Conservation (phyloP, 2,113 vertebrate genomes). For the Entosphenus tridentatus region DNA sequence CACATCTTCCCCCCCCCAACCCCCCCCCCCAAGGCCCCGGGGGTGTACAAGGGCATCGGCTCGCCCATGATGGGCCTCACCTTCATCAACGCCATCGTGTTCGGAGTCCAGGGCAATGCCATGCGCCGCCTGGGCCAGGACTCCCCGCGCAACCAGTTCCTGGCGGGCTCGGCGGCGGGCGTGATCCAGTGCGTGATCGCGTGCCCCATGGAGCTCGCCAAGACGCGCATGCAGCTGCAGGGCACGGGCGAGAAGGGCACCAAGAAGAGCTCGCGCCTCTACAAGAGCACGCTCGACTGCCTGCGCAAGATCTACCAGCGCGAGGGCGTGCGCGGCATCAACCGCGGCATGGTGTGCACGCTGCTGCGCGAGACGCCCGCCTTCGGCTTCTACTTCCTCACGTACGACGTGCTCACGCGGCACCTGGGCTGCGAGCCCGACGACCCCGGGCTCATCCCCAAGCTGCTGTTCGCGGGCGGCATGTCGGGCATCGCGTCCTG, state of each 20-base stretch:
- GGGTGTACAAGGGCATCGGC: conserved; percentile 84
- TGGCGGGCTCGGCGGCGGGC: conserved; percentile 63
- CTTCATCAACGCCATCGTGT: conserved; percentile 91
- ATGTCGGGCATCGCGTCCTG: conserved; percentile 69
- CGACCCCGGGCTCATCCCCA: conserved; percentile 55
- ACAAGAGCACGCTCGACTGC: conserved; percentile 80
- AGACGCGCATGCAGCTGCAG: conserved; percentile 90
- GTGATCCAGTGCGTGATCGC: conserved; percentile 73
- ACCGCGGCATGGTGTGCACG: conserved; percentile 68
- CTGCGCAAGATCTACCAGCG: conserved; percentile 54
- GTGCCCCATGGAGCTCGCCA: conserved; percentile 91
- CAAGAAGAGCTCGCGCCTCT: conserved; percentile 29
- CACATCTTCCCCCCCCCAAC: background rate
- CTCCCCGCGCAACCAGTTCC: conserved; percentile 68
- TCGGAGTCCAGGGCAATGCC: conserved; percentile 72
- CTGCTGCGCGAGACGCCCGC: conserved; percentile 65
- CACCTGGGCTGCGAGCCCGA: conserved; percentile 51
- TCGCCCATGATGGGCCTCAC: conserved; percentile 96
- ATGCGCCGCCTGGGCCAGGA: conserved; percentile 48
- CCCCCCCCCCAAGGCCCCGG: conserved; percentile 30
- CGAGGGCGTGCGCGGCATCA: conserved; percentile 54
- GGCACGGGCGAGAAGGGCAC: conserved; percentile 51
- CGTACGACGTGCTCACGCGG: conserved; percentile 61
- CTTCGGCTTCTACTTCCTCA: conserved; percentile 80
- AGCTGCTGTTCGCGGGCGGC: conserved; percentile 67